A percentile compares a stretch with the other conserved stretches of the same genome.
These are phyloP conservation scores for Diabrotica virgifera DNA, from an alignment of 1,140 invertebrate species.

Conservation along the genomic window DNA sequence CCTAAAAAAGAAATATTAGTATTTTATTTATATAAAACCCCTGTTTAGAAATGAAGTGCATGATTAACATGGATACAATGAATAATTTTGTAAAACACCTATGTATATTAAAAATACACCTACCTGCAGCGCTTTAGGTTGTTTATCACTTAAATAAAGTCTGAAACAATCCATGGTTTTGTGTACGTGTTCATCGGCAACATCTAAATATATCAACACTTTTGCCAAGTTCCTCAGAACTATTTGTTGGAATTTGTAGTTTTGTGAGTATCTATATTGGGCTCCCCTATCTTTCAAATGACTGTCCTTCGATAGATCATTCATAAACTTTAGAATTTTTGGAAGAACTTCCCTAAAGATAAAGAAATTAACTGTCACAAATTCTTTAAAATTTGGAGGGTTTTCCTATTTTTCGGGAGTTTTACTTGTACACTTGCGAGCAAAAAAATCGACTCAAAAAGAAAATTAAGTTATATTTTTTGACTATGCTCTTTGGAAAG, in stretches of 20 bases:
- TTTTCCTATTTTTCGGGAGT: no score
- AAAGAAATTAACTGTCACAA: not conserved
- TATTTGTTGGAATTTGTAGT: constrained; percentile 59
- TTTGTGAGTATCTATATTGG: constrained; percentile 59
- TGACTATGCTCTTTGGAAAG: no score
- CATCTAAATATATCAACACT: constrained; percentile 52
- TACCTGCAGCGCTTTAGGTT: constrained; percentile 63
- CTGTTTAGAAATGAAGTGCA: no score
- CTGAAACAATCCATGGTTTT: constrained; percentile 49
- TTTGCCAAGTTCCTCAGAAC: constrained; percentile 54
- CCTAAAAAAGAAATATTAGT: constrained; percentile 26
- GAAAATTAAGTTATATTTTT: no score
- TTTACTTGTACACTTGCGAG: no score
- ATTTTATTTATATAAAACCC: not conserved
- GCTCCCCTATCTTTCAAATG: constrained; percentile 56
- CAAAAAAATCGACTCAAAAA: no score
- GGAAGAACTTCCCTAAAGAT: constrained; percentile 62
- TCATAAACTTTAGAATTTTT: constrained; percentile 53
- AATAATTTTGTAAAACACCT: no score
- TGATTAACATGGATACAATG: no score
- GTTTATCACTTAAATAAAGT: constrained; percentile 57
- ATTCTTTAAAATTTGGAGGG: no score
- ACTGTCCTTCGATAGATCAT: constrained; percentile 53
- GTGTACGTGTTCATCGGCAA: constrained; percentile 54
- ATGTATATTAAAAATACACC: not conserved